Conservation (phyloP, 2,797 vertebrate species). For the Helostoma temminkii region DNA sequence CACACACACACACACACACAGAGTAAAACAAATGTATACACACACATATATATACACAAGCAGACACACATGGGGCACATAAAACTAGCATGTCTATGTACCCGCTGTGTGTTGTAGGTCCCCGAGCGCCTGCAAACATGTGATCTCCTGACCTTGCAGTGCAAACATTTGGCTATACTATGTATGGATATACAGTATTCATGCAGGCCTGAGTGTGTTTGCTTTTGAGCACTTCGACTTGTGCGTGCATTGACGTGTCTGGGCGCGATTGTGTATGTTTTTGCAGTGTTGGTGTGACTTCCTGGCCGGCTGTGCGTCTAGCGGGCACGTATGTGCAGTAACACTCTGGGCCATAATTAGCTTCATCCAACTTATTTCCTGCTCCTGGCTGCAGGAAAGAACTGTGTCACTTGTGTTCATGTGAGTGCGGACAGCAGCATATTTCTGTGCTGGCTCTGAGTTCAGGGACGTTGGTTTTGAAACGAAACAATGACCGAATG, state of each 20-base stretch:
- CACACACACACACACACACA: conserved; percentile 49
- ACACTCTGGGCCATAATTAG: conserved; percentile 69
- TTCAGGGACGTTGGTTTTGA: conserved; percentile 1
- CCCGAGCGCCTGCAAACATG: conserved; percentile 64
- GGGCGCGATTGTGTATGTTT: conserved; percentile 65
- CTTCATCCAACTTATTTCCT: conserved; percentile 72
- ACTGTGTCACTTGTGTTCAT: conserved; percentile 35
- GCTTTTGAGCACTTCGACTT: conserved; percentile 14
- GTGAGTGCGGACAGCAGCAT: conserved; percentile 7
- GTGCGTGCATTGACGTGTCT: conserved; percentile 39
- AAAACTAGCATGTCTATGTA: conserved; percentile 58
- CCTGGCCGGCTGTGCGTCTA: conserved; percentile 52
- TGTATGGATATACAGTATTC: conserved; percentile 22
- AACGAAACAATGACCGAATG: conserved; percentile 3
- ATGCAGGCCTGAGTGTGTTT: conserved; percentile 17
- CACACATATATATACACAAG: conserved; percentile 9
- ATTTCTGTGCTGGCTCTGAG: conserved; percentile 12
- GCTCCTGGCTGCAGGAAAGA: conserved; percentile 44
- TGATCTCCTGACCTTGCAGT: conserved; percentile 68
- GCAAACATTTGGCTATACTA: conserved; percentile 69
- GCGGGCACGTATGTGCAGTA: conserved; percentile 49
- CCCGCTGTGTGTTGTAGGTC: conserved; percentile 65
- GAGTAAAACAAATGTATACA: conserved; percentile 29
- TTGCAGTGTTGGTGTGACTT: conserved; percentile 63
- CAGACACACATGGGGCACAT: conserved; percentile 24